Percentiles rank a stretch among this genome's conserved stretches.
Conservation (phyloP, 2,888 invertebrate genomes). For the Eupithecia centaureata region DNA sequence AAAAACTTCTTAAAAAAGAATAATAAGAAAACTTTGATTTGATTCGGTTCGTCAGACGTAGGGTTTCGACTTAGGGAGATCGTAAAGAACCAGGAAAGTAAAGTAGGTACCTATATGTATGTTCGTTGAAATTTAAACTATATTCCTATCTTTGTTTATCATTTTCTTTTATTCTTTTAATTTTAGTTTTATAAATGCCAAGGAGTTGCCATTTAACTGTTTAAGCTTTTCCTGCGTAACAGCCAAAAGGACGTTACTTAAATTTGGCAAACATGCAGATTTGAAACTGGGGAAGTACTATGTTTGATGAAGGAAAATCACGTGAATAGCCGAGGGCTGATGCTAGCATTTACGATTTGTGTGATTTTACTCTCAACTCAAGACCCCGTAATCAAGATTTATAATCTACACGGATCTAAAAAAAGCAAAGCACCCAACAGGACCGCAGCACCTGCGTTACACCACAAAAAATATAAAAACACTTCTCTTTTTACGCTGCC, state of each 20-base stretch:
- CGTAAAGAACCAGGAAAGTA: not conserved
- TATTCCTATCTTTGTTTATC: too few relatives aligned
- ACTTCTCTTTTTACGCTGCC: constrained; percentile 50
- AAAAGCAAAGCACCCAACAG: constrained; percentile 57
- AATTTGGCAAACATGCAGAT: not conserved
- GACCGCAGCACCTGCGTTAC: constrained; percentile 74
- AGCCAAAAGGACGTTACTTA: not conserved
- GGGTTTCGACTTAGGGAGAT: not conserved
- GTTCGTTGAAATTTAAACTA: not conserved
- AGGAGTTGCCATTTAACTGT: too few relatives aligned
- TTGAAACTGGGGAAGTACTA: not conserved
- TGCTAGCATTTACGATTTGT: not conserved
- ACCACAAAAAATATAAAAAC: constrained; percentile 65
- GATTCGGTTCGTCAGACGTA: constrained; percentile 23
- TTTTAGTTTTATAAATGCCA: too few relatives aligned
- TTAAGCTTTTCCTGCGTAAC: not conserved
- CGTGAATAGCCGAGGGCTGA: not conserved
- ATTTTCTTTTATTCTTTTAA: too few relatives aligned
- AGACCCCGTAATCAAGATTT: constrained; percentile 31
- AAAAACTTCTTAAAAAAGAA: constrained; percentile 4
- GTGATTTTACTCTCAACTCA: constrained; percentile 26
- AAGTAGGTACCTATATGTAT: not conserved
- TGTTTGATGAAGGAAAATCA: not conserved
- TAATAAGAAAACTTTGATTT: constrained; percentile 8
- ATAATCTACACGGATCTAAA: constrained; percentile 38